These are phyloP conservation scores for Trochalopteron elliotii DNA, from an alignment of 2,113 vertebrate species.

Conservation along the genomic window DNA sequence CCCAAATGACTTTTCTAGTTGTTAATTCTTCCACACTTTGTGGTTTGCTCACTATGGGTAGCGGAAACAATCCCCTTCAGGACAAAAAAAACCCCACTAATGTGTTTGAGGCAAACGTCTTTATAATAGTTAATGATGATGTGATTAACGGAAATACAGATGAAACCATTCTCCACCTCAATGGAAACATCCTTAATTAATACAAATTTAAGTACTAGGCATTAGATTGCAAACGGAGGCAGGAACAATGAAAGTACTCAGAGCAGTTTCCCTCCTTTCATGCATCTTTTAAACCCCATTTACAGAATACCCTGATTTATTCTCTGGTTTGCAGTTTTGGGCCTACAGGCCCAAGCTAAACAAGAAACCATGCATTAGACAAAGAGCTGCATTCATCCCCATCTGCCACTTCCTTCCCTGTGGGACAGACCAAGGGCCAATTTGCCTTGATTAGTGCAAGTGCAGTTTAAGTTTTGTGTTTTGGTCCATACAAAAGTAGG, in stretches of 20 bases:
- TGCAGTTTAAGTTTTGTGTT: not conserved
- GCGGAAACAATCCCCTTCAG: not conserved
- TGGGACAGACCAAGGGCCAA: not conserved
- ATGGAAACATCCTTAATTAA: slow-evolving; percentile 50
- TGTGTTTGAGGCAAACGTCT: not conserved
- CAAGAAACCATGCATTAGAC: not conserved
- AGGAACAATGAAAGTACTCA: not conserved
- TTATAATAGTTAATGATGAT: slow-evolving; percentile 29
- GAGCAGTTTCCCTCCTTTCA: not conserved
- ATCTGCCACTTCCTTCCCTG: not conserved
- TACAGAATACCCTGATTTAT: slow-evolving; percentile 6
- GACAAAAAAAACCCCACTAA: not conserved
- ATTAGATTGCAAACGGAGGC: slow-evolving; percentile 25
- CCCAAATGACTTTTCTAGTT: not conserved
- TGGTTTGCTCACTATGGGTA: not conserved
- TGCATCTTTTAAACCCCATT: not conserved
- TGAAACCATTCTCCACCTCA: slow-evolving; percentile 26
- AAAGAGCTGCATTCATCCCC: not conserved
- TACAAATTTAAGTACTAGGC: slow-evolving; percentile 25
- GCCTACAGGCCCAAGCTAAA: not conserved
- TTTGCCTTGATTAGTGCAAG: not conserved
- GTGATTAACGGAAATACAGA: slow-evolving; percentile 43
- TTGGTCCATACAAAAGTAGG: not conserved
- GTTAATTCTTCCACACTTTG: not conserved
- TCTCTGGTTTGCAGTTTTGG: not conserved